Base-by-base conservation (phyloP, 1,140 invertebrate species). In the Drosophila sechellia region DNA sequence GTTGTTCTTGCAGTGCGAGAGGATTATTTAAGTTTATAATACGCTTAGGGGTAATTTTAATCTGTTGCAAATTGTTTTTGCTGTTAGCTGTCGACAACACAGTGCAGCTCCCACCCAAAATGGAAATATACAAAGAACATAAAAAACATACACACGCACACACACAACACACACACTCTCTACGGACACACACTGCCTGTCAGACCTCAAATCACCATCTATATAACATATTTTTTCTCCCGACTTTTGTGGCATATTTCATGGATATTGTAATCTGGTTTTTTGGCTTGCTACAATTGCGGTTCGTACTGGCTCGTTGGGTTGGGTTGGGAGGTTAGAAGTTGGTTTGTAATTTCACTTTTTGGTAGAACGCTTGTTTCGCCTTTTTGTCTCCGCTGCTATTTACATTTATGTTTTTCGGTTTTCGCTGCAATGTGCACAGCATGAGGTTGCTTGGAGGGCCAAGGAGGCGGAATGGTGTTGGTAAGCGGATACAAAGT, bases 21-120 rank as follows among this genome's bases (percentile, higher is more conserved):
- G 86, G 84, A 90, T 89, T 89, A 89, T 90, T 89, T 80, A 89
- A 89, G 84, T 89, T 89, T 89, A 90, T 81, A 91, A 91, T 90
- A 84, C 87, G 89, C 89, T 84, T 85, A 90, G 86, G 89, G 81
- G 90, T 91, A 84, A 91, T 91, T 91, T 91, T 91, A 91, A 91
- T 85, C 89, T 91, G 84, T 84, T 81, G 85, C 89, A 91, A 91
- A 91, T 91, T 91, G 89, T 91, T 91, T 91, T 91, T 85, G 79
- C 80, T 70, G 65, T 72, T 68, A 59, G 59, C 59, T 60, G 59
- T 59, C 59, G 59, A 15, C 42, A 55, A 12, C 42, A 60, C 65
- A 58, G 40, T 31, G 53, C 52, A 64, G 13, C 37, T 3, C 35
- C 37, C 37, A 39, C 37, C 37, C 8, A 31, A 31, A 31, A 31